Percentiles rank a stretch among this genome's conserved stretches.
Conservation (phyloP, 2,888 invertebrate species). For the Leptinotarsa rubiginosa region DNA sequence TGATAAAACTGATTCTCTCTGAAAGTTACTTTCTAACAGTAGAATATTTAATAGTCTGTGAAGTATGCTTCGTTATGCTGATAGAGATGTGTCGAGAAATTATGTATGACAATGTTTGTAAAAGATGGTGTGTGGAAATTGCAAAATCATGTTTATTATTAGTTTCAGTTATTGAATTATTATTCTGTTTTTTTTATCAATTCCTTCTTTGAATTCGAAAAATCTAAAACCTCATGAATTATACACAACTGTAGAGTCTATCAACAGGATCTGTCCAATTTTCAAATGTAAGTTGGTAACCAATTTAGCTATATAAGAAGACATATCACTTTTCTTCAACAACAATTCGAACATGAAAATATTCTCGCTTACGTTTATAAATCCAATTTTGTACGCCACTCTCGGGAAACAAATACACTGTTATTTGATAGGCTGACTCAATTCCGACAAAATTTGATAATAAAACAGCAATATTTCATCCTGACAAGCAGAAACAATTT, state of each 20-base stretch:
- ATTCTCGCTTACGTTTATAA: neutral
- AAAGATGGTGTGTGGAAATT: too few species aligned
- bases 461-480: slow-evolving; percentile 37
- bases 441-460: slow-evolving; percentile 31
- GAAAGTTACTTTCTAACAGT: too few species aligned
- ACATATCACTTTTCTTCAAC: neutral
- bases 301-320: neutral
- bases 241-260: too few species aligned
- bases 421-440: slow-evolving; percentile 13
- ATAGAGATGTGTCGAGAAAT: too few species aligned
- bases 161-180: too few species aligned
- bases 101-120: too few species aligned
- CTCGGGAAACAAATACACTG: slow-evolving; percentile 6
- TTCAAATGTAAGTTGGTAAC: neutral
- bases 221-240: neutral
- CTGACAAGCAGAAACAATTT: slow-evolving; percentile 39
- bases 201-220: too few species aligned
- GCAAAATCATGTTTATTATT: too few species aligned
- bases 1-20: too few species aligned
- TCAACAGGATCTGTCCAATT: neutral
- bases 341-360: neutral
- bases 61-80: too few species aligned
- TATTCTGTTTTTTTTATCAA: too few species aligned
- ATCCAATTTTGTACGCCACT: slow-evolving; percentile 11
- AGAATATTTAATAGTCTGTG: too few species aligned